These are phyloP conservation scores for Pocota personata DNA, from an alignment of 2,888 invertebrate genomes.

Conservation along the genomic window DNA sequence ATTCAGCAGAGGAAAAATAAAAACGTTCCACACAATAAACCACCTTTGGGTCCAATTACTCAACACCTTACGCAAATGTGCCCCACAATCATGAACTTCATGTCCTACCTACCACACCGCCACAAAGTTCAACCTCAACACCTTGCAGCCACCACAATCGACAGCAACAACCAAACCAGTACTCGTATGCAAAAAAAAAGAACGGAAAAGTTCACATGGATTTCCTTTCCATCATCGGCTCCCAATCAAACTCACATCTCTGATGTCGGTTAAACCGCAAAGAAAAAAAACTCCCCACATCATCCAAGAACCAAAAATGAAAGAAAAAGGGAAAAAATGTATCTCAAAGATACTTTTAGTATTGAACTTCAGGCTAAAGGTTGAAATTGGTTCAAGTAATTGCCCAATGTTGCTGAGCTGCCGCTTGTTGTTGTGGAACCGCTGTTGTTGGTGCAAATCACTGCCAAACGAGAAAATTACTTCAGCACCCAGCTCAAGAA, in stretches of 20 bases:
- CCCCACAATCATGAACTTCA: constrained; percentile 73
- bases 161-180: not conserved
- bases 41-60: constrained; percentile 66
- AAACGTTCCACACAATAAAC: not conserved
- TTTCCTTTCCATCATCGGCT: constrained; percentile 48
- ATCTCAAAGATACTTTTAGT: constrained; percentile 77
- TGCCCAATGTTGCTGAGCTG: constrained; percentile 75
- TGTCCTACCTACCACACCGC: constrained; percentile 58
- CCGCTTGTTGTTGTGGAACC: constrained; percentile 7
- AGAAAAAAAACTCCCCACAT: constrained; percentile 17
- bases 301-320: constrained; percentile 21
- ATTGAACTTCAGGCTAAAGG: constrained; percentile 83
- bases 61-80: constrained; percentile 74
- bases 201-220: constrained; percentile 72
- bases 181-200: constrained; percentile 43
- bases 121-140: constrained; percentile 67
- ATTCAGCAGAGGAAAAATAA: constrained; percentile 2
- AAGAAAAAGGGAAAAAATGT: constrained; percentile 15
- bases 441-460: constrained; percentile 67
- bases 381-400: constrained; percentile 82
- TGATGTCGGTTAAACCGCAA: constrained; percentile 62
- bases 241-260: constrained; percentile 53
- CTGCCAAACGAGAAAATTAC: constrained; percentile 69
- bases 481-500: constrained; percentile 47
- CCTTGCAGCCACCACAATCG: constrained; percentile 37